A percentile compares a stretch with the other conserved stretches of the same genome.
phyloP scores from a whole-genome alignment of 2,113 vertebrate genomes.

The Synchiropus splendidus region DNA sequence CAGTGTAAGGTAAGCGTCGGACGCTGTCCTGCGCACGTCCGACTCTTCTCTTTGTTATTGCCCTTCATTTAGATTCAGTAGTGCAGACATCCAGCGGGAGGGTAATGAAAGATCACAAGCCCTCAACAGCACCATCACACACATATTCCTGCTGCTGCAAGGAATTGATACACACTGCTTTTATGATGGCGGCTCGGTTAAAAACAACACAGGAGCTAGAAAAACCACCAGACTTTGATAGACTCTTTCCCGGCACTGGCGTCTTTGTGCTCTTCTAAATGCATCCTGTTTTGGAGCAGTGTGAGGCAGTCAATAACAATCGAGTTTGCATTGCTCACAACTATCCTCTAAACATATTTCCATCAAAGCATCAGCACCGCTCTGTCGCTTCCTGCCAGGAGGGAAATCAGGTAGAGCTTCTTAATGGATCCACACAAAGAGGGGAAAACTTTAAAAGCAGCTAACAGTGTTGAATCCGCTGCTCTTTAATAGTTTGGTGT shows the following conservation, averaged over 20 bases:
- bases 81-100: constrained; percentile 20
- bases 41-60: constrained; percentile 7
- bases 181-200: neutral
- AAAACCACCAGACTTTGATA: constrained; percentile 2
- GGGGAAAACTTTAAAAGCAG: constrained; percentile 1
- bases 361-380: constrained; percentile 38
- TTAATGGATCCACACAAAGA: constrained; percentile 28
- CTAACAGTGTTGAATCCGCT: constrained; percentile 11
- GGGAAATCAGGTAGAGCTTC: constrained; percentile 42
- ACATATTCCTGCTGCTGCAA: neutral
- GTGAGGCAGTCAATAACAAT: constrained; percentile 27
- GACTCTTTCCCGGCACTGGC: neutral
- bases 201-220: constrained; percentile 5
- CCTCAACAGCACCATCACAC: constrained; percentile 12
- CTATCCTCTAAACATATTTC: constrained; percentile 30
- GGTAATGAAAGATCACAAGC: constrained; percentile 36
- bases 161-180: neutral
- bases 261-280: constrained; percentile 11
- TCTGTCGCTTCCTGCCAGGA: constrained; percentile 34
- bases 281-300: constrained; percentile 16
- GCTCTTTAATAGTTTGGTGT: constrained; percentile 4
- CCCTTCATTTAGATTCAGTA: constrained; percentile 37
- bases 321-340: constrained; percentile 32
- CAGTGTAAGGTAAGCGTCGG: constrained; percentile 29
- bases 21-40: constrained; percentile 2